Evolutionary conservation across 2,888 invertebrate species (phyloP).

Genomic region (Palloptera scutellata): DNA sequence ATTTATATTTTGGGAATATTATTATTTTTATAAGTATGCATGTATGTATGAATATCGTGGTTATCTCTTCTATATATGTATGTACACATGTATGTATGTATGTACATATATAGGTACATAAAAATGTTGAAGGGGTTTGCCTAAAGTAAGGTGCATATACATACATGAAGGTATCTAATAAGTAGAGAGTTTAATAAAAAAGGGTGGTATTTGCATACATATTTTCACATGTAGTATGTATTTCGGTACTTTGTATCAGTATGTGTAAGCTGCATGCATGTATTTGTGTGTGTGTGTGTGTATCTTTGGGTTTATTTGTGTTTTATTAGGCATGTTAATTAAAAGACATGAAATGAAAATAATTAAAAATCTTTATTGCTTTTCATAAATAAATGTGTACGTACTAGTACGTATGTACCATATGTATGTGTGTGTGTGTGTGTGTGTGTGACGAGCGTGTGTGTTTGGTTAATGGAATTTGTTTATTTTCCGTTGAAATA

Average conservation of each 20-base stretch:
- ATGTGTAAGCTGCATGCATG: background rate
- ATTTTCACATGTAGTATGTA: background rate
- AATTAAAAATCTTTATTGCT: slow-evolving; percentile 55
- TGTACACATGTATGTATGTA: background rate
- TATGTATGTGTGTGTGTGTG: background rate
- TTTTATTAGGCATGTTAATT: too few species aligned
- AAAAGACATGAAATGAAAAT: slow-evolving; percentile 48
- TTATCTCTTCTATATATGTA: background rate
- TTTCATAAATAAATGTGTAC: slow-evolving; percentile 13
- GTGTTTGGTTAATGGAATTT: background rate
- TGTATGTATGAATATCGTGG: background rate
- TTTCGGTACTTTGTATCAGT: background rate
- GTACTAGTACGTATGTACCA: background rate
- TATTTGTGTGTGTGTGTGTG: slow-evolving; percentile 8
- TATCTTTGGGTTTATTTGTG: background rate
- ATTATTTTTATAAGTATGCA: background rate
- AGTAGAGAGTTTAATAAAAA: too few species aligned
- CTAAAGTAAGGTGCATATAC: too few species aligned
- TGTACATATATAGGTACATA: background rate
- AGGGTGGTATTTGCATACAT: slow-evolving; percentile 7
- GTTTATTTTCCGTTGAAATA: too few species aligned
- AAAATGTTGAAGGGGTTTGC: background rate
- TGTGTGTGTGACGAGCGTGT: background rate
- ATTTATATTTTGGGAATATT: slow-evolving; percentile 54
- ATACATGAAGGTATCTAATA: too few species aligned